Conservation (phyloP, 2,113 vertebrate species). For the Anser cygnoides region DNA sequence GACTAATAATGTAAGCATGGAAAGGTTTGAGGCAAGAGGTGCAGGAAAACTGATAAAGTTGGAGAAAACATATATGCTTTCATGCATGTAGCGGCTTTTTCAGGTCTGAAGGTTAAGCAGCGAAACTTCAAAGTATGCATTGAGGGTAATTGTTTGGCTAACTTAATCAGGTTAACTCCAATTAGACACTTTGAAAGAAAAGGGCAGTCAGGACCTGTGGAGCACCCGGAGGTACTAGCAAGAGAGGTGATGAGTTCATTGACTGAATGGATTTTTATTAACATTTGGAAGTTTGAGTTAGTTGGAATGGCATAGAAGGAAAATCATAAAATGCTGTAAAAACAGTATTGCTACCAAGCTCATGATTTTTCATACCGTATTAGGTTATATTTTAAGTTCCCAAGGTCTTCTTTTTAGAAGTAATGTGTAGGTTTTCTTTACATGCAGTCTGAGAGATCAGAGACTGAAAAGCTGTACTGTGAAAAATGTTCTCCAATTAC, state of each 20-base stretch:
- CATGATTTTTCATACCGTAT: not conserved
- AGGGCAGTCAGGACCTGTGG: not conserved
- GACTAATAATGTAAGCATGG: not conserved
- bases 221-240: not conserved
- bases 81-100: not conserved
- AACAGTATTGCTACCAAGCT: not conserved
- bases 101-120: not conserved
- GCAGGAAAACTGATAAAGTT: not conserved
- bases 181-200: not conserved
- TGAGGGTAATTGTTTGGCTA: not conserved
- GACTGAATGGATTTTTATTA: not conserved
- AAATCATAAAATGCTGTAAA: not conserved
- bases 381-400: not conserved
- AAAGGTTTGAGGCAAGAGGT: not conserved
- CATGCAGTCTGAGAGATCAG: not conserved
- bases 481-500: slow-evolving; percentile 4
- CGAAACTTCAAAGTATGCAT: not conserved
- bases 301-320: not conserved
- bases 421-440: not conserved
- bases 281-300: not conserved
- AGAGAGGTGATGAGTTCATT: not conserved
- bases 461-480: not conserved
- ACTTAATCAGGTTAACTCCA: not conserved
- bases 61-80: not conserved
- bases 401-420: not conserved